A percentile compares a stretch with the other conserved stretches of the same genome.
phyloP scores from a whole-genome alignment of 1,140 invertebrate species.

The Trichonephila inaurata region DNA sequence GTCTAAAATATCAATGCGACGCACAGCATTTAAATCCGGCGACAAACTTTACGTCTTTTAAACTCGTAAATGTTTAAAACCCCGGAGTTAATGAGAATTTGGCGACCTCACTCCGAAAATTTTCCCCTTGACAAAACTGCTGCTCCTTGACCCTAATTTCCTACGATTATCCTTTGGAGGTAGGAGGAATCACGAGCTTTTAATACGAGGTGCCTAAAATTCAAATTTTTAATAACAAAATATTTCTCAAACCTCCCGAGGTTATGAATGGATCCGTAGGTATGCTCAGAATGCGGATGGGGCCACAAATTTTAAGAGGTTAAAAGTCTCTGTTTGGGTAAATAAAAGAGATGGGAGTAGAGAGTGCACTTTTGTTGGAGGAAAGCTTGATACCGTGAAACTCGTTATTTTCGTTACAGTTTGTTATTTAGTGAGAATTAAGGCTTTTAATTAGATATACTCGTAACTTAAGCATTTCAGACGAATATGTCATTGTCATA shows the following conservation, averaged over 20 bases:
- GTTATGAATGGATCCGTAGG: not conserved
- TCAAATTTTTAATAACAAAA: not conserved
- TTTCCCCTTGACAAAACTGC: constrained; percentile 7
- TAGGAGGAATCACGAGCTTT: not conserved
- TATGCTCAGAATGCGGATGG: not conserved
- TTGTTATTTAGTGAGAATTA: no score
- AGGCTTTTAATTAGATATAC: no score
- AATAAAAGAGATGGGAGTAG: not conserved
- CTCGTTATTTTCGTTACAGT: no score
- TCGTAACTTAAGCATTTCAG: no score
- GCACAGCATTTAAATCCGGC: not conserved
- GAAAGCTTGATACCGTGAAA: no score
- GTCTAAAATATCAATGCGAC: not conserved
- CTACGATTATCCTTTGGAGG: not conserved
- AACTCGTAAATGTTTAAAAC: not conserved
- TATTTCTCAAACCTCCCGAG: not conserved
- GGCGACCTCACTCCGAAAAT: not conserved
- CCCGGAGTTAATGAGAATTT: constrained; percentile 20
- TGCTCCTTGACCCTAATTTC: constrained; percentile 5
- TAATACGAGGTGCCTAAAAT: not conserved
- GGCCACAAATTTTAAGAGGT: not conserved
- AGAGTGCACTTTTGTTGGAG: not conserved
- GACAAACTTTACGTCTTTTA: constrained; percentile 3
- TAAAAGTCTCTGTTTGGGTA: not conserved
- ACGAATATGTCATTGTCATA: no score